phyloP scores from a whole-genome alignment of 2,888 invertebrate genomes.

The Baronia brevicornis region DNA sequence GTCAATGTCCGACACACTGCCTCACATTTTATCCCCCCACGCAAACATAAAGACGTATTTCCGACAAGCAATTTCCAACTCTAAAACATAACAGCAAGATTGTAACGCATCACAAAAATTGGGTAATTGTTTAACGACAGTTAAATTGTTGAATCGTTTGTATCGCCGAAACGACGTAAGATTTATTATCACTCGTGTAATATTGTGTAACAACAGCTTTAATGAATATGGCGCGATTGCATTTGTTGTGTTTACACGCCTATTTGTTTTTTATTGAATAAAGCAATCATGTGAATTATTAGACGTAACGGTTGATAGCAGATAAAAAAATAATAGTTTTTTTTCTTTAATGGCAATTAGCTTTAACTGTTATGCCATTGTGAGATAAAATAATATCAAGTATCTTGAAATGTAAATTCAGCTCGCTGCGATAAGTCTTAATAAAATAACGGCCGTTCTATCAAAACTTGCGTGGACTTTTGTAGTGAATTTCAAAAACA shows the following conservation, averaged over 20 bases:
- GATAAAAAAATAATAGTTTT: too few relatives aligned
- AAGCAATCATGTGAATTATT: not conserved
- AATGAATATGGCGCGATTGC: slow-evolving; percentile 4
- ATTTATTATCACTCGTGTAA: slow-evolving; percentile 10
- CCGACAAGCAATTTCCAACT: slow-evolving; percentile 20
- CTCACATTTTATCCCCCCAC: slow-evolving; percentile 45
- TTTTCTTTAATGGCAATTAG: too few relatives aligned
- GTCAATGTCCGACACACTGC: slow-evolving; percentile 66
- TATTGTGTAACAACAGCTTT: too few relatives aligned
- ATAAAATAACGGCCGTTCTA: too few relatives aligned
- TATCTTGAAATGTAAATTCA: too few relatives aligned
- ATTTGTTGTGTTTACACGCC: too few relatives aligned
- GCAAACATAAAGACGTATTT: slow-evolving; percentile 17
- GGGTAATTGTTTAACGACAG: slow-evolving; percentile 7
- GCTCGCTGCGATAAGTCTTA: too few relatives aligned
- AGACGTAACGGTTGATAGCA: too few relatives aligned
- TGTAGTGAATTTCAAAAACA: too few relatives aligned
- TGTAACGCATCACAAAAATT: slow-evolving; percentile 39
- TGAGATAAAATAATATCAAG: too few relatives aligned
- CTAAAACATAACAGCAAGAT: slow-evolving; percentile 15
- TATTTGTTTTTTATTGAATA: not conserved
- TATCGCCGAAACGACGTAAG: slow-evolving; percentile 9
- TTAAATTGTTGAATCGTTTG: slow-evolving; percentile 11
- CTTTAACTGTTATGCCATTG: too few relatives aligned
- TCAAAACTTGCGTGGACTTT: too few relatives aligned